Conservation (phyloP, 2,113 vertebrate species). For the Pycnonotus jocosus region DNA sequence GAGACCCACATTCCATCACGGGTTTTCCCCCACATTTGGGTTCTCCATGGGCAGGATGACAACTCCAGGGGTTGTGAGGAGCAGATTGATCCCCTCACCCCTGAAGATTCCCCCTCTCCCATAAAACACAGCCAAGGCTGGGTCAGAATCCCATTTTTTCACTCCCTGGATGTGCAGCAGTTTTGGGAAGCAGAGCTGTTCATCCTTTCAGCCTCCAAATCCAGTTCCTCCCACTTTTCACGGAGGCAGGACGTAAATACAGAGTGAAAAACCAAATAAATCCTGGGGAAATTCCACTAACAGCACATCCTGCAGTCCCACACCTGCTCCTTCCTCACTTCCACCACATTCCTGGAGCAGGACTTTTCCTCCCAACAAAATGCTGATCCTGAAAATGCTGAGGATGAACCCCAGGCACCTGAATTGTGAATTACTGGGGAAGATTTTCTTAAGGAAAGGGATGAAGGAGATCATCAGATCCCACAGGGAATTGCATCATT, state of each 20-base stretch:
- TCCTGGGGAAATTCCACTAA: fast-evolving
- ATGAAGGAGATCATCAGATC: background rate
- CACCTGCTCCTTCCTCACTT: background rate
- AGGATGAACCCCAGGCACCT: background rate
- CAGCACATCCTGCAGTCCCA: background rate
- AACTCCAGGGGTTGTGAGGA: background rate
- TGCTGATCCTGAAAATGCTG: background rate
- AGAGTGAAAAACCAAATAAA: background rate
- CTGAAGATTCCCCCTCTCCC: background rate
- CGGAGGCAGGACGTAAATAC: background rate
- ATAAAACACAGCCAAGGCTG: background rate
- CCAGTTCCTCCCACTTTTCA: background rate
- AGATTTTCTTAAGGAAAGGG: background rate
- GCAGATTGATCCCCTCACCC: background rate
- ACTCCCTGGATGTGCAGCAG: background rate
- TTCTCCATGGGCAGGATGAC: background rate
- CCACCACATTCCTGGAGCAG: background rate
- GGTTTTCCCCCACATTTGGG: background rate
- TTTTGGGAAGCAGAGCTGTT: background rate
- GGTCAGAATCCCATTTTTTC: background rate
- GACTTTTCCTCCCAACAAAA: background rate
- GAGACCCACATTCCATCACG: background rate
- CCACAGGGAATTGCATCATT: background rate
- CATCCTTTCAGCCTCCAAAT: background rate
- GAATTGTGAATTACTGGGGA: background rate